phyloP scores from a whole-genome alignment of 2,797 vertebrate species.

The Lepidocolaptes lacrymiger region DNA sequence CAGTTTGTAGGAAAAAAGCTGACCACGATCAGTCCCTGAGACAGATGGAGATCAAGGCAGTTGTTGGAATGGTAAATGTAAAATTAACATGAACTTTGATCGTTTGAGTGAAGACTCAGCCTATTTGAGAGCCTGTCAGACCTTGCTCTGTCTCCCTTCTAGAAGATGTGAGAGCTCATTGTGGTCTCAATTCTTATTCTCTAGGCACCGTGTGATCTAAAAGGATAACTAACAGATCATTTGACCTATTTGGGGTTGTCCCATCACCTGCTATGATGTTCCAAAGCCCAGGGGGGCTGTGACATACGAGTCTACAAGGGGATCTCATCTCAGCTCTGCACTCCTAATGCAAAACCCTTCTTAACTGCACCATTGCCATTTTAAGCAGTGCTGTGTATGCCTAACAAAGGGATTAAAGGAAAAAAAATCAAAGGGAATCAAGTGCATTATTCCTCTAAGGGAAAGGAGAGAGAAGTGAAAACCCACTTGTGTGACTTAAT shows the following conservation, averaged over 20 bases:
- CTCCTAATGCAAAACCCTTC: neutral
- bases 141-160: neutral
- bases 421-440: neutral
- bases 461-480: neutral
- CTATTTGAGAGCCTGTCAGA: neutral
- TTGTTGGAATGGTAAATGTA: neutral
- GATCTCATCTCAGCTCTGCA: neutral
- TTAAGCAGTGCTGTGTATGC: neutral
- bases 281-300: neutral
- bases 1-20: neutral
- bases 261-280: fast-evolving
- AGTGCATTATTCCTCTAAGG: neutral
- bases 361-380: neutral
- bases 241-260: neutral
- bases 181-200: neutral
- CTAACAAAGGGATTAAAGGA: neutral
- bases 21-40: neutral
- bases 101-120: neutral
- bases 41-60: conserved; percentile 41
- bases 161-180: neutral
- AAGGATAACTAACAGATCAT: neutral
- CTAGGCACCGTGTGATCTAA: neutral
- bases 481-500: neutral
- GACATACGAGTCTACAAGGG: neutral
- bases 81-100: conserved; percentile 14